Conservation (phyloP, 2,797 vertebrate species). For the Anas acuta region DNA sequence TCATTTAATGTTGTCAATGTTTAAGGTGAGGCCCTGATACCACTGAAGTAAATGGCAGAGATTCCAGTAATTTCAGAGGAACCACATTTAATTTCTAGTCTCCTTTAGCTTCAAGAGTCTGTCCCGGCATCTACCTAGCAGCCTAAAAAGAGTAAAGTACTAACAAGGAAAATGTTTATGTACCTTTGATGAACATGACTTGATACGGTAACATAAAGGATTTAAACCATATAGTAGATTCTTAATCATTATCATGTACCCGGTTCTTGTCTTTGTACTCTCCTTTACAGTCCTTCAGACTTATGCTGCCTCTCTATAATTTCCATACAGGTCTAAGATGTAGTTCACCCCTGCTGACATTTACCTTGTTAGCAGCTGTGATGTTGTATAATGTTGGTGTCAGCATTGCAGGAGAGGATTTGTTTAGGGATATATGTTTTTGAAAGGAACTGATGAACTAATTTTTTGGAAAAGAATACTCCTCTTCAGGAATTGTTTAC, state of each 20-base stretch:
- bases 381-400: background rate
- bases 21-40: background rate
- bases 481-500: background rate
- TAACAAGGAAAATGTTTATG: background rate
- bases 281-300: background rate
- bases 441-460: background rate
- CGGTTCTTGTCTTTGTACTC: background rate
- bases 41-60: background rate
- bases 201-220: background rate
- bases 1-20: background rate
- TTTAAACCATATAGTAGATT: background rate
- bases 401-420: background rate
- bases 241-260: background rate
- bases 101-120: background rate
- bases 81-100: background rate
- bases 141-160: background rate
- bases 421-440: background rate
- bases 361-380: background rate
- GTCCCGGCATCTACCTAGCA: background rate
- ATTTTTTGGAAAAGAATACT: background rate
- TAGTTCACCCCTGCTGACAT: background rate
- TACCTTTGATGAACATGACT: background rate
- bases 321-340: background rate
- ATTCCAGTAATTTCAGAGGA: background rate
- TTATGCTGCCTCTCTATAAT: background rate